A percentile compares a stretch with the other conserved stretches of the same genome.
phyloP scores from a whole-genome alignment of 2,888 invertebrate species.

The Coelinius sp. region DNA sequence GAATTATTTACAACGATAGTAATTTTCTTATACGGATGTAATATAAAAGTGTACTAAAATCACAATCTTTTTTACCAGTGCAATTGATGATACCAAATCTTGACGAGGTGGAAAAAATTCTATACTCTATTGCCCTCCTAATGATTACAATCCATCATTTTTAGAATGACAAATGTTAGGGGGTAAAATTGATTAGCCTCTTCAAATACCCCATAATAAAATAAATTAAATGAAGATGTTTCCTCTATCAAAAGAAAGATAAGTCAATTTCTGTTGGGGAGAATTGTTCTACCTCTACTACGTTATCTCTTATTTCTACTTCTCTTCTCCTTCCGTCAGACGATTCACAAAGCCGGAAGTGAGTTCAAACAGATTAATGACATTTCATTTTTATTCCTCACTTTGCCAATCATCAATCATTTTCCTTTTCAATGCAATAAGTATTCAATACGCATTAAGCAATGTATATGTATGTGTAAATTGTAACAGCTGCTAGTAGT shows the following conservation, averaged over 20 bases:
- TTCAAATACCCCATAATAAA: not conserved
- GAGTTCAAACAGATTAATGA: constrained; percentile 43
- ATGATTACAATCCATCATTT: too few species aligned
- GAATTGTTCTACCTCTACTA: not conserved
- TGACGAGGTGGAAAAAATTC: too few species aligned
- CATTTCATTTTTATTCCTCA: not conserved
- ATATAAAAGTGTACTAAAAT: too few species aligned
- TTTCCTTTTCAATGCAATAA: constrained; percentile 52
- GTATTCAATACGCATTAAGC: constrained; percentile 43
- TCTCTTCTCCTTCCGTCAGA: constrained; percentile 3
- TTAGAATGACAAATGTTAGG: too few species aligned
- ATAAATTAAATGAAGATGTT: not conserved
- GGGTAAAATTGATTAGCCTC: not conserved
- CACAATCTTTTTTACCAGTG: too few species aligned
- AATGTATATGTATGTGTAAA: constrained; percentile 37
- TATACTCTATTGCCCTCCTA: too few species aligned
- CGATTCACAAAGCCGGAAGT: constrained; percentile 38
- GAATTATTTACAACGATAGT: too few species aligned
- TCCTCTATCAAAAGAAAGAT: not conserved
- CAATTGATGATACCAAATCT: too few species aligned
- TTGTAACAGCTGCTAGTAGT: constrained; percentile 55
- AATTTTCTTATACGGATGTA: too few species aligned
- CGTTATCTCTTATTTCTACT: not conserved
- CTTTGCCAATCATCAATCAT: not conserved
- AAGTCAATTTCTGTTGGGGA: not conserved